Evolutionary conservation across 2,888 invertebrate species (phyloP).

Genomic region (Tiliacea aurago): DNA sequence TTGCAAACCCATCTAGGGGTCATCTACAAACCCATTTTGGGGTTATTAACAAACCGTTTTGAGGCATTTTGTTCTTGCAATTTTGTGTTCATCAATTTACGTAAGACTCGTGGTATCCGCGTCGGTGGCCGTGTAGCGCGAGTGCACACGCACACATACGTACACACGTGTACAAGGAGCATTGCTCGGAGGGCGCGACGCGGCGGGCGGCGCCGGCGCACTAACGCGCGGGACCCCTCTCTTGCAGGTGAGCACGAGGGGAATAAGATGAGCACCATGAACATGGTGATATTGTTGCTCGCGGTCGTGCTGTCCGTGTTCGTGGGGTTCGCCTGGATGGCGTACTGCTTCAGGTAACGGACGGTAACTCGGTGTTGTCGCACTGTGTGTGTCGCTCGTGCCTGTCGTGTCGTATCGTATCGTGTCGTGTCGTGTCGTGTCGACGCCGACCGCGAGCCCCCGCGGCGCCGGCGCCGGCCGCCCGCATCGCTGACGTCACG

Average conservation of each 20-base stretch:
- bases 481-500: constrained; percentile 75
- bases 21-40: constrained; percentile 36
- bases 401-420: constrained; percentile 76
- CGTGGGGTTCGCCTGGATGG: constrained; percentile 98
- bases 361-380: constrained; percentile 89
- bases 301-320: constrained; percentile 98
- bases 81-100: constrained; percentile 46
- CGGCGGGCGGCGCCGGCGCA: constrained; percentile 88
- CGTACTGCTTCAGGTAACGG: constrained; percentile 98
- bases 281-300: constrained; percentile 98
- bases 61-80: neutral
- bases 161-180: constrained; percentile 63
- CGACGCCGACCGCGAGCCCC: constrained; percentile 72
- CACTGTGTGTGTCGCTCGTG: constrained; percentile 86
- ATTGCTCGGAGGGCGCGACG: constrained; percentile 83
- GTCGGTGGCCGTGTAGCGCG: constrained; percentile 21
- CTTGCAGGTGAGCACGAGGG: constrained; percentile 94
- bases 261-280: constrained; percentile 96
- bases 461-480: constrained; percentile 81
- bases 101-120: constrained; percentile 42
- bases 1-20: constrained; percentile 30
- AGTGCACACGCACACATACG: constrained; percentile 16
- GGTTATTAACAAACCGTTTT: constrained; percentile 13
- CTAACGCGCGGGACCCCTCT: constrained; percentile 89
- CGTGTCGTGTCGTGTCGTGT: constrained; percentile 67